phyloP scores from a whole-genome alignment of 2,113 vertebrate genomes.

The Orycteropus afer region DNA sequence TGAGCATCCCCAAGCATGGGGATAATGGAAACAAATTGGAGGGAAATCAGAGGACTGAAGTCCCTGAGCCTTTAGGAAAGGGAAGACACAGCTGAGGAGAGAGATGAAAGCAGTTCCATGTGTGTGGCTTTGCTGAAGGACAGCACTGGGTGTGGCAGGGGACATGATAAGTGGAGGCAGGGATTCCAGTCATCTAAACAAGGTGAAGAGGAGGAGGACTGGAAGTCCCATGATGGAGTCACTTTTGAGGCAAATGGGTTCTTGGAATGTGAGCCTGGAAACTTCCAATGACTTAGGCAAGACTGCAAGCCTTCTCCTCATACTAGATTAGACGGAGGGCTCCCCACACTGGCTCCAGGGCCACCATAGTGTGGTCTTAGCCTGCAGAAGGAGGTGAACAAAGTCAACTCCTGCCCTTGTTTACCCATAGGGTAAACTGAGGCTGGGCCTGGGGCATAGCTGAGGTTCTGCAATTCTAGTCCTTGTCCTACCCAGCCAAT shows the following conservation, averaged over 20 bases:
- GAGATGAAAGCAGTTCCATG: slow-evolving; percentile 68
- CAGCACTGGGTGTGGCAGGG: slow-evolving; percentile 53
- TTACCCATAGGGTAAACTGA: neutral
- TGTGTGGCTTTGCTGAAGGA: slow-evolving; percentile 78
- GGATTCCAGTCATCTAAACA: slow-evolving; percentile 60
- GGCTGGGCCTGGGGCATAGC: neutral
- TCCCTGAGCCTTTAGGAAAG: slow-evolving; percentile 58
- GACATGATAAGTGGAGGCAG: slow-evolving; percentile 70
- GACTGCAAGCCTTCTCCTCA: neutral
- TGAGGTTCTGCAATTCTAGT: neutral
- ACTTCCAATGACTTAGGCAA: neutral
- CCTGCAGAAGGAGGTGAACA: neutral
- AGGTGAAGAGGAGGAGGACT: neutral
- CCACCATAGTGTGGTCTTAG: neutral
- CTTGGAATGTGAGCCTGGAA: neutral
- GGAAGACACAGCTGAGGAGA: slow-evolving; percentile 48
- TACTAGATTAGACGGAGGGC: neutral
- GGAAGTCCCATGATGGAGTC: neutral
- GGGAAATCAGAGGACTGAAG: slow-evolving; percentile 56
- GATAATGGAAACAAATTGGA: slow-evolving; percentile 56
- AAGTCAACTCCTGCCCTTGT: neutral
- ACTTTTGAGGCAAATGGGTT: neutral
- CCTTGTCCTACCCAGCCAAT: neutral
- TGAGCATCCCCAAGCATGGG: neutral
- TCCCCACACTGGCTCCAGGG: neutral